A percentile compares a stretch with the other conserved stretches of the same genome.
phyloP scores from a whole-genome alignment of 2,797 vertebrate genomes.

The Spinus pinus region DNA sequence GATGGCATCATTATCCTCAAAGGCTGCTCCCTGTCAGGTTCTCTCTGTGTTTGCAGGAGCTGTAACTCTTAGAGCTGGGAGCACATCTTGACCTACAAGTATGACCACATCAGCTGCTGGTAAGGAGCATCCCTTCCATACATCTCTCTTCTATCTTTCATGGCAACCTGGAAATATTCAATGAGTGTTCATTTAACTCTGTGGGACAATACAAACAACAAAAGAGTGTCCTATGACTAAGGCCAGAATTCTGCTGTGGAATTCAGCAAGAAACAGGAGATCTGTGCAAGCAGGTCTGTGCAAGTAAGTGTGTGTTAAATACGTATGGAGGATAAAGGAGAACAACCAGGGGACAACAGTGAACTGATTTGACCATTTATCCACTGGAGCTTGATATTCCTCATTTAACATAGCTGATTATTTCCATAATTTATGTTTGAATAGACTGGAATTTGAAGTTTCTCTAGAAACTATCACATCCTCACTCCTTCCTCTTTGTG shows the following conservation, averaged over 20 bases:
- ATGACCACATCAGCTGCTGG: rapidly evolving
- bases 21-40: rapidly evolving
- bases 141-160: background rate
- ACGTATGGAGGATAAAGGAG: background rate
- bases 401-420: background rate
- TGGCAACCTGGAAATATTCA: background rate
- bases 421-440: background rate
- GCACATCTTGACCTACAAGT: background rate
- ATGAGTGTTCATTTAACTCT: background rate
- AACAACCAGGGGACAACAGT: background rate
- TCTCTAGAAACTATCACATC: background rate
- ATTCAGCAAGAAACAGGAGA: background rate
- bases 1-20: background rate
- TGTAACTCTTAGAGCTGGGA: background rate
- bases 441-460: background rate
- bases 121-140: background rate
- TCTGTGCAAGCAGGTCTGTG: background rate
- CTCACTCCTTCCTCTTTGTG: background rate
- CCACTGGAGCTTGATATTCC: background rate
- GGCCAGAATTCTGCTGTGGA: background rate
- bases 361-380: background rate
- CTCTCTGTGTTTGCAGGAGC: background rate
- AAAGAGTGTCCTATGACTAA: background rate
- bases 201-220: background rate
- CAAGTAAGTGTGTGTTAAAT: background rate